phyloP scores from a whole-genome alignment of 2,113 vertebrate genomes.

The Etheostoma cragini region DNA sequence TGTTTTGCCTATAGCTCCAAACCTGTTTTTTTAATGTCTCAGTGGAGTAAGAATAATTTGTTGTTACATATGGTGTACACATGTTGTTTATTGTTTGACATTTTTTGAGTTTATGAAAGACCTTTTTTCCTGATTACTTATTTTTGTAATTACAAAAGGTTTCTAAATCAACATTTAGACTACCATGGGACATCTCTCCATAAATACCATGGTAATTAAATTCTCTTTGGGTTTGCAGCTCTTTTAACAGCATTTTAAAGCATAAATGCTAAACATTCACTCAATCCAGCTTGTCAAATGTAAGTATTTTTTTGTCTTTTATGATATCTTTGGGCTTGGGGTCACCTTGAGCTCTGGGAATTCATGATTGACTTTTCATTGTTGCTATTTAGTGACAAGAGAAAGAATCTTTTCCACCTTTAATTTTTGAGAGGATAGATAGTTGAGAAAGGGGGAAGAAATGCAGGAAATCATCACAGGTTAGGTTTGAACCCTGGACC shows the following conservation, averaged over 20 bases:
- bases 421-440: too few species aligned
- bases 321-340: too few species aligned
- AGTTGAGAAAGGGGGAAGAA: too few species aligned
- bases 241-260: neutral
- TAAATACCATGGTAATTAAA: neutral
- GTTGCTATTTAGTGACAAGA: neutral
- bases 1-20: neutral
- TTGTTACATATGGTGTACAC: neutral
- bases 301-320: neutral
- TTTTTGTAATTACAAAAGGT: neutral
- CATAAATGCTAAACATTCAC: neutral
- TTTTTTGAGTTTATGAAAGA: neutral
- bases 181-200: neutral
- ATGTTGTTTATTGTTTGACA: neutral
- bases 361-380: neutral
- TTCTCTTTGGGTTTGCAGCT: neutral
- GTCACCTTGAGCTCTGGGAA: too few species aligned
- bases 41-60: neutral
- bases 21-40: conserved; percentile 10
- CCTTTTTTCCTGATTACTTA: neutral
- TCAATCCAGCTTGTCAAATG: neutral
- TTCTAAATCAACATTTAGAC: neutral
- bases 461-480: too few species aligned
- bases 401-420: too few species aligned
- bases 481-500: too few species aligned